Evolutionary conservation across 2,888 invertebrate species (phyloP), one percentile per base, ranked within the genome.

Genomic region (Ryuthela nishihirai): DNA sequence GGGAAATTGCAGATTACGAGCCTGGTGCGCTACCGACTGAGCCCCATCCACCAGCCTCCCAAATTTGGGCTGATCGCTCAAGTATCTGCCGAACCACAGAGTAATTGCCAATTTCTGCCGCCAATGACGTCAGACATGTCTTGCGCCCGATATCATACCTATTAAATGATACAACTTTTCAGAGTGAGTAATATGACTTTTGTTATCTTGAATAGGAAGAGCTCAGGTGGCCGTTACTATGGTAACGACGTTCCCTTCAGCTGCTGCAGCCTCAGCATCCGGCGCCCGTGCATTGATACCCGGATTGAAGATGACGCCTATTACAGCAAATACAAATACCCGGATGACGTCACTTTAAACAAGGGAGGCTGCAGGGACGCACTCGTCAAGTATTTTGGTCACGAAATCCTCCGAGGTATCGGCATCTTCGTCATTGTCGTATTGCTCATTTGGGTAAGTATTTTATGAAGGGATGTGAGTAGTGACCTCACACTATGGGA

Each of bases 161-260:
- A n/a, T n/a, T n/a, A n/a, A n/a, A n/a, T n/a, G n/a, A n/a, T n/a
- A n/a, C n/a, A n/a, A n/a, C n/a, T n/a, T n/a, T n/a, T n/a, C n/a
- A n/a, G n/a, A n/a, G n/a, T n/a, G n/a, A n/a, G n/a, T n/a, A n/a
- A n/a, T n/a, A n/a, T n/a, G n/a, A n/a, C n/a, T n/a, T n/a, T n/a
- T n/a, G n/a, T n/a, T n/a, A n/a, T n/a, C n/a, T n/a, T n/a, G n/a
- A n/a, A n/a, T n/a, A n/a, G n/a, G n/a, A n/a, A n/a, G n/a, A n/a
- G n/a, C n/a, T n/a, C n/a, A 15, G 20, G 29, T 21, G 36, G 26
- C 3, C 21, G 32, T 15, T 48, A 54, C n/a, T 42, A 18, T 20
- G 55, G 55, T 18, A 49, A 56, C 40, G 55, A 56, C 23, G 55
- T 56, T 6, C 55, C 55, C 6, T 56, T 45, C 23, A 56, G 55